Evolutionary conservation across 2,888 invertebrate genomes (phyloP).

Genomic region (Eledona agricola): DNA sequence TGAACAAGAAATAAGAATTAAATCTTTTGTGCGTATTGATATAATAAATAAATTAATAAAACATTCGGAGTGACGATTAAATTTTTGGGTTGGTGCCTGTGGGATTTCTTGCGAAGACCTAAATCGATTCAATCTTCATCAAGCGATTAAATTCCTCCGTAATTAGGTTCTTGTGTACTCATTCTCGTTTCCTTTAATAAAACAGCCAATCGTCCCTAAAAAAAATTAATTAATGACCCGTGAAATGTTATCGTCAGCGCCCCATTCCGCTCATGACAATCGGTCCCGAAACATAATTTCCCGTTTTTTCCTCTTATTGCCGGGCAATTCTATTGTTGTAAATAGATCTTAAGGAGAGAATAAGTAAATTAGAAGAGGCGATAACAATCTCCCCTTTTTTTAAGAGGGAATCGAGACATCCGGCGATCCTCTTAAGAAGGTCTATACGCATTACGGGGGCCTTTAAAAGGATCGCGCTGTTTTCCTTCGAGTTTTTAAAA

Average conservation of each 20-base stretch:
- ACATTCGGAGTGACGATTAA: no score
- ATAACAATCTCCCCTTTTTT: constrained; percentile 77
- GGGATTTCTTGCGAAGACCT: no score
- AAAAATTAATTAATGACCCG: constrained; percentile 18
- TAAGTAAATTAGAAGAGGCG: constrained; percentile 84
- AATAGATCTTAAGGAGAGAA: constrained; percentile 79
- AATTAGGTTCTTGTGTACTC: no score
- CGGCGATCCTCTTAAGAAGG: constrained; percentile 49
- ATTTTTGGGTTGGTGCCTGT: no score
- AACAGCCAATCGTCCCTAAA: not conserved
- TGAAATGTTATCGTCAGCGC: constrained; percentile 23
- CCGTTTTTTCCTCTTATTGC: constrained; percentile 54
- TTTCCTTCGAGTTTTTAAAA: constrained; percentile 57
- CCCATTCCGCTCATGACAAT: constrained; percentile 7
- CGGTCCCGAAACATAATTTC: constrained; percentile 30
- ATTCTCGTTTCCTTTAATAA: no score
- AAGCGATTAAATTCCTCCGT: no score
- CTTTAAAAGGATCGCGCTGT: constrained; percentile 59
- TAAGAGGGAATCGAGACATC: constrained; percentile 57
- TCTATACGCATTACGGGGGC: constrained; percentile 49
- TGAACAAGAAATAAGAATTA: no score
- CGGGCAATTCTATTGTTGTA: constrained; percentile 65
- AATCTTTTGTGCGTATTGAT: no score
- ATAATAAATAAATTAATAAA: no score
- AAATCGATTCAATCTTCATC: no score